These are phyloP conservation scores for Acipenser ruthenus DNA, from an alignment of 2,797 vertebrate genomes.

Conservation along the genomic window DNA sequence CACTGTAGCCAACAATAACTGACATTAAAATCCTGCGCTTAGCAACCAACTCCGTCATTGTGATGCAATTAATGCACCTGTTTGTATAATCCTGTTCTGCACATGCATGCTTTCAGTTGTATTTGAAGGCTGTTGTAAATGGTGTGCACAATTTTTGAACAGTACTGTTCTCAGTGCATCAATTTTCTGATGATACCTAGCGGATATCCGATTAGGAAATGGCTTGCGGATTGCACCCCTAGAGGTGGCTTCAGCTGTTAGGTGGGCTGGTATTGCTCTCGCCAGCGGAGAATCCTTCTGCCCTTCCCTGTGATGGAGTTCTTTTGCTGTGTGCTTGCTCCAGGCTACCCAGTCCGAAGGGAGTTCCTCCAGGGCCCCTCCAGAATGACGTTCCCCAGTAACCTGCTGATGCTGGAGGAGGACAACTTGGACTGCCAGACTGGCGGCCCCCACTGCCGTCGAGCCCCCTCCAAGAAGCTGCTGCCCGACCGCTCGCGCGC, in stretches of 20 bases:
- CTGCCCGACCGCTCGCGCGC: slow-evolving; percentile 80
- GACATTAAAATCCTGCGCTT: no score
- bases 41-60: no score
- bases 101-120: no score
- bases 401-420: slow-evolving; percentile 25
- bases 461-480: slow-evolving; percentile 54
- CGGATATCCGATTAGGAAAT: no score
- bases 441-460: slow-evolving; percentile 39
- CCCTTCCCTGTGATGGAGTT: not conserved
- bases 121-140: no score
- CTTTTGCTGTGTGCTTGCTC: not conserved
- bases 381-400: slow-evolving; percentile 52
- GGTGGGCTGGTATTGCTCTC: not conserved
- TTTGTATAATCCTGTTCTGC: no score
- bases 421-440: slow-evolving; percentile 15
- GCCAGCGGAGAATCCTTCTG: not conserved
- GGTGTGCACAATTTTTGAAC: no score
- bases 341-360: slow-evolving; percentile 78
- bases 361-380: slow-evolving; percentile 42
- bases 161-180: no score
- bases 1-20: no score
- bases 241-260: not conserved
- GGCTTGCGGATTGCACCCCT: no score
- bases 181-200: no score
- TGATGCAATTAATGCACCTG: no score